A percentile compares a stretch with the other conserved stretches of the same genome.
Conservation (phyloP, 2,888 invertebrate species). For the Thymelicus sylvestris region DNA sequence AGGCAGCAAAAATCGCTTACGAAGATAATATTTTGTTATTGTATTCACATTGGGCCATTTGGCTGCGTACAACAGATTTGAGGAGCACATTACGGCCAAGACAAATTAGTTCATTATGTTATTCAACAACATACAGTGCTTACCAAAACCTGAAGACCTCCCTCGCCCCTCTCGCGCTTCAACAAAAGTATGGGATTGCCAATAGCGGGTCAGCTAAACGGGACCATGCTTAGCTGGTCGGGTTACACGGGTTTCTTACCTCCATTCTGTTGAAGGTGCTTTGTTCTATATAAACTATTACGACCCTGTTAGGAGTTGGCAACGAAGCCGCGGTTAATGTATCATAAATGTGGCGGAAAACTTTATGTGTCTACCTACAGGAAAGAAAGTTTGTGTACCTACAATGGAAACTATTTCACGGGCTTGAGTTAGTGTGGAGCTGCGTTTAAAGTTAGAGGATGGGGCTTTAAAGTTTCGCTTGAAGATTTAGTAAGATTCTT, state of each 20-base stretch:
- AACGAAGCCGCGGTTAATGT: constrained; percentile 43
- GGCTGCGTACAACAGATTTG: constrained; percentile 54
- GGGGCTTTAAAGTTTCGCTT: not conserved
- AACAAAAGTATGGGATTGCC: constrained; percentile 33
- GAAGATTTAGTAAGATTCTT: too few relatives aligned
- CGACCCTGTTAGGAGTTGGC: constrained; percentile 44
- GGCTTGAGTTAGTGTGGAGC: not conserved
- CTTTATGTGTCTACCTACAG: constrained; percentile 27
- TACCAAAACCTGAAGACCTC: constrained; percentile 46
- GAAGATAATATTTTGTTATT: constrained; percentile 44
- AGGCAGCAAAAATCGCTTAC: not conserved
- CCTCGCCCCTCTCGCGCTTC: constrained; percentile 34
- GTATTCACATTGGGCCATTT: constrained; percentile 51
- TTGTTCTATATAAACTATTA: constrained; percentile 50
- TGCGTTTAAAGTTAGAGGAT: not conserved
- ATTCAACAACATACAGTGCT: constrained; percentile 51
- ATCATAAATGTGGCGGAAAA: constrained; percentile 42
- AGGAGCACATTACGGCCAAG: constrained; percentile 55
- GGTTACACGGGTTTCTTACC: constrained; percentile 39
- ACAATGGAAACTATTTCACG: constrained; percentile 4
- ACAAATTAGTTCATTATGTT: constrained; percentile 67
- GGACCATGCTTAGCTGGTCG: constrained; percentile 43
- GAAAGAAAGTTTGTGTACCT: constrained; percentile 27
- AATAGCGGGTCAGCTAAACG: constrained; percentile 41
- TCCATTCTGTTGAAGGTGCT: constrained; percentile 47